Percentiles rank a stretch among this genome's conserved stretches.
phyloP scores from a whole-genome alignment of 1,140 invertebrate species.

The Rhopalosiphum padi region DNA sequence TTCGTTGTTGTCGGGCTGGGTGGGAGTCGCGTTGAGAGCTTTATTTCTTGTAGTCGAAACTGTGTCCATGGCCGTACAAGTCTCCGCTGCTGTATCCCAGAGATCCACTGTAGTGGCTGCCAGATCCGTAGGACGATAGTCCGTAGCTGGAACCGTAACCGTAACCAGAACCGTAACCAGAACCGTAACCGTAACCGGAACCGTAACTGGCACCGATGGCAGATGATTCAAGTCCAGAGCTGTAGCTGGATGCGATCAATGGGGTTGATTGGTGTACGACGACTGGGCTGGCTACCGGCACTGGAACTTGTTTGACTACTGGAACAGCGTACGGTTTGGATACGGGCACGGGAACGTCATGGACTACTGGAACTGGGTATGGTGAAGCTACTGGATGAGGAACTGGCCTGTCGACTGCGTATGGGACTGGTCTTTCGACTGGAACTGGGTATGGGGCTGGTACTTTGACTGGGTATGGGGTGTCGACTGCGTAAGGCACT shows the following conservation, averaged over 20 bases:
- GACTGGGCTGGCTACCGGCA: conserved; percentile 32
- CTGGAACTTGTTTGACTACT: conserved; percentile 26
- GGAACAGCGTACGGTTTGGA: conserved; percentile 55
- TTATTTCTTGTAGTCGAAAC: conserved; percentile 26
- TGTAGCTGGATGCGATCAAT: background rate
- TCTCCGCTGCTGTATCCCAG: background rate
- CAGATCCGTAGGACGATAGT: background rate
- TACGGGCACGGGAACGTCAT: conserved; percentile 55
- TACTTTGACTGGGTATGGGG: conserved; percentile 55
- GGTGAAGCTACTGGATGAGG: conserved; percentile 32
- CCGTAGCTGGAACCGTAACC: background rate
- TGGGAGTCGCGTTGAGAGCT: background rate
- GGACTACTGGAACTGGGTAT: conserved; percentile 52
- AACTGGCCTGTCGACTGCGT: conserved; percentile 48
- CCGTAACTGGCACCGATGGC: background rate
- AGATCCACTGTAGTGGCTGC: background rate
- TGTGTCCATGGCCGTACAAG: background rate
- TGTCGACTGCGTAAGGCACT: conserved; percentile 55
- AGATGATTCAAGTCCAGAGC: background rate
- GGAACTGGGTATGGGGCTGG: conserved; percentile 54
- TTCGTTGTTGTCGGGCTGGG: background rate
- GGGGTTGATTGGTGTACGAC: background rate
- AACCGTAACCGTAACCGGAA: background rate
- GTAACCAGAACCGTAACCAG: background rate
- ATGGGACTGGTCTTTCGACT: conserved; percentile 56